Evolutionary conservation across 2,888 invertebrate species (phyloP).

Genomic region (Heliconius aoede): DNA sequence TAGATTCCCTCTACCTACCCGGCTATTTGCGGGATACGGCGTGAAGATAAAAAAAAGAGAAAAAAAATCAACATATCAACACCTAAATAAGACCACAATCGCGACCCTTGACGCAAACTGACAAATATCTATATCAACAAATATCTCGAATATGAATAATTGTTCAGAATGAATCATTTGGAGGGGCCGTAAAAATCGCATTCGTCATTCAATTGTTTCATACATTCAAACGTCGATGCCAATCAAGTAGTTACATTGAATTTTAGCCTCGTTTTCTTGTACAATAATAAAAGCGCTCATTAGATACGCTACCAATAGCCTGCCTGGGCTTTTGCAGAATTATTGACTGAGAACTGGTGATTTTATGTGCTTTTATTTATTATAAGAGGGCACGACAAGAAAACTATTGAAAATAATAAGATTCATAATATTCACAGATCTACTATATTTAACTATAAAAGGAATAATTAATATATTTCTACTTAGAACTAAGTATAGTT

Average conservation of each 20-base stretch:
- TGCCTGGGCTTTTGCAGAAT: not conserved
- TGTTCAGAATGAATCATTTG: conserved; percentile 56
- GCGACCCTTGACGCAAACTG: conserved; percentile 12
- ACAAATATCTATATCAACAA: conserved; percentile 35
- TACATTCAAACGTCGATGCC: conserved; percentile 66
- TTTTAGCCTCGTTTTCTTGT: conserved; percentile 23
- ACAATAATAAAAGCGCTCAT: conserved; percentile 17
- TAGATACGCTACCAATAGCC: not conserved
- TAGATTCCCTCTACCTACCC: too few relatives aligned
- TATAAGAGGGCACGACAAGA: too few relatives aligned
- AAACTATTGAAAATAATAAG: too few relatives aligned
- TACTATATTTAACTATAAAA: too few relatives aligned
- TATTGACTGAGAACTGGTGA: not conserved
- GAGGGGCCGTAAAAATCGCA: conserved; percentile 65
- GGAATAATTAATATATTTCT: too few relatives aligned
- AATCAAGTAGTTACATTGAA: conserved; percentile 58
- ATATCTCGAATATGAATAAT: conserved; percentile 50
- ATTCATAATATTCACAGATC: too few relatives aligned
- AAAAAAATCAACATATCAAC: not conserved
- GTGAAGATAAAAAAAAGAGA: too few relatives aligned
- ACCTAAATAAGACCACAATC: not conserved
- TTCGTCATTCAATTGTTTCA: conserved; percentile 74
- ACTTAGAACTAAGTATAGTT: too few relatives aligned
- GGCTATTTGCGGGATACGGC: too few relatives aligned
- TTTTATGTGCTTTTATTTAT: not conserved